Base-by-base conservation (phyloP, 2,797 vertebrate species). In the Antrozous pallidus region DNA sequence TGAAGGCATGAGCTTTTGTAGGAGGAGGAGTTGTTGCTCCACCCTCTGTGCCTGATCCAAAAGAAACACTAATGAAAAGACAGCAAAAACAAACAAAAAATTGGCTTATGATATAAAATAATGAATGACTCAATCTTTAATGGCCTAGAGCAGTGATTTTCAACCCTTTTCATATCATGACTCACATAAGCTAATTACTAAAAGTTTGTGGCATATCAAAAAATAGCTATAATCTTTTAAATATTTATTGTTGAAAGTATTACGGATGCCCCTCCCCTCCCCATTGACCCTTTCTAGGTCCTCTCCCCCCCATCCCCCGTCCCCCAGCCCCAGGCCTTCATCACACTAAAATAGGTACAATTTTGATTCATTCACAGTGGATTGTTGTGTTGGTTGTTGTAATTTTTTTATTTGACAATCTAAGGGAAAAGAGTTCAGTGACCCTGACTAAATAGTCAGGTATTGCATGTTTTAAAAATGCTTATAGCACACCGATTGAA, bases 41-140 rank as follows among this genome's bases (percentile, higher is more conserved):
- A 69, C 38, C 31, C 45, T 90, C 31, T 61, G 22, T 70, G 51
- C n/a, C 40, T 85, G 90, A 87, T 61, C 40, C 79, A 75, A 91
- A 73, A 28, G 51, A 65, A 51, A 77, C 42, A 85, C 16, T 18
- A 63, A 89, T 42, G 38, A 88, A 93, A 89, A 77, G 36, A 75
- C 1, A 56, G 40, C 28, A 78, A 74, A 36, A 75, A 61, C 16
- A 74, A 42, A 56, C 11, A 81, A 58, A 67, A 33, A 28, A 74
- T 78, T 67, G 38, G n/a, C 33, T 89, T 94, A 47, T 63, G 28
- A 38, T 90, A 65, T 42, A 78, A 96, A 90, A 86, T 78, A 82
- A 58, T 61, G 45, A 82, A 58, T 61, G 45, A 77, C 28, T 80
- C 42, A 33, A 40, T 63, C 10, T 81, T 83, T 74, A 82, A 92